These are phyloP conservation scores for Chromobotia macracanthus DNA, from an alignment of 2,797 vertebrate genomes.

Conservation along the genomic window DNA sequence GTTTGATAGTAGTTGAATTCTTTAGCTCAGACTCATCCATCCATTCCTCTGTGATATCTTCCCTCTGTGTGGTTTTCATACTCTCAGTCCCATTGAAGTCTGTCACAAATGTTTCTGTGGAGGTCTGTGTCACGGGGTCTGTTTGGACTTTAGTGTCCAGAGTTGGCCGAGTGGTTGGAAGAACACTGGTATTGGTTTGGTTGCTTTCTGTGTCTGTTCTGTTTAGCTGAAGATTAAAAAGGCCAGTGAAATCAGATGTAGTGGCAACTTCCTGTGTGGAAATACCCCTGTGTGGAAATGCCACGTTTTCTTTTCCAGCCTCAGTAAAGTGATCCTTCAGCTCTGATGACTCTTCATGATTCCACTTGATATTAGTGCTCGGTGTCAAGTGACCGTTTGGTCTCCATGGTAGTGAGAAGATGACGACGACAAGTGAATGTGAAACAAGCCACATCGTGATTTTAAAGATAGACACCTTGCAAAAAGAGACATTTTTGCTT, in stretches of 20 bases:
- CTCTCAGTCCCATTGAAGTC: background rate
- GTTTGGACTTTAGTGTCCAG: background rate
- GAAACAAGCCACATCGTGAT: constrained; percentile 41
- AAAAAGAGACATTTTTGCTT: constrained; percentile 1
- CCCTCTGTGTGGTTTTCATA: background rate
- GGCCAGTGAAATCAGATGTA: background rate
- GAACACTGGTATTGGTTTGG: background rate
- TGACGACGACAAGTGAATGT: constrained; percentile 25
- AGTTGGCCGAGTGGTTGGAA: background rate
- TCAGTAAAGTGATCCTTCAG: background rate
- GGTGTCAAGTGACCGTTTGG: constrained; percentile 39
- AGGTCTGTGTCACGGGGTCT: background rate
- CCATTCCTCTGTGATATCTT: background rate
- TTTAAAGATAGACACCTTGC: constrained; percentile 7
- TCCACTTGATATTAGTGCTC: background rate
- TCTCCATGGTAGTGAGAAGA: constrained; percentile 59
- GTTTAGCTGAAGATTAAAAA: background rate
- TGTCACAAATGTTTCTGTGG: background rate
- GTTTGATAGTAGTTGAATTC: background rate
- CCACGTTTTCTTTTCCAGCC: constrained; percentile 9
- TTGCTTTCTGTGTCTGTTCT: background rate
- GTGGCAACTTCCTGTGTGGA: background rate
- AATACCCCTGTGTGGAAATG: background rate
- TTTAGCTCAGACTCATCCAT: background rate
- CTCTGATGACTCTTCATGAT: background rate